Conservation (phyloP, 2,113 vertebrate genomes). For the Elephas maximus region DNA sequence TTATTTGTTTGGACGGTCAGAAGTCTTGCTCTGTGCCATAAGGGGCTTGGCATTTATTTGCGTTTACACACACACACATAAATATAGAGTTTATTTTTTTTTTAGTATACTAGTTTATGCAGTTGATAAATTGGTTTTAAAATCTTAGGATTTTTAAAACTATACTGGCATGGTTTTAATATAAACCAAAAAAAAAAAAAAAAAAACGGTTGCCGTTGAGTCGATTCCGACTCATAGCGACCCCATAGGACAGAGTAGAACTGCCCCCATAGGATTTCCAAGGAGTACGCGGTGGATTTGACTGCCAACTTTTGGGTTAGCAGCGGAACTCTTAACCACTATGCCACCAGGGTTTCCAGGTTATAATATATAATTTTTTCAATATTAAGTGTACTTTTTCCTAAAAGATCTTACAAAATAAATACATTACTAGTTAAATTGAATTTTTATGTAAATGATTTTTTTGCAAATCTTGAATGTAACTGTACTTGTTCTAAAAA, state of each 20-base stretch:
- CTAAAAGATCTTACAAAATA: neutral
- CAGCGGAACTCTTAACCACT: no score
- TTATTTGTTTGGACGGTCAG: constrained; percentile 25
- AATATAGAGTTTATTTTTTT: neutral
- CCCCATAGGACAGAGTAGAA: no score
- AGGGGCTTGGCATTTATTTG: neutral
- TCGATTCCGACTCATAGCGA: no score
- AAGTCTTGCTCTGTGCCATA: neutral
- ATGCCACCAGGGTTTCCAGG: no score
- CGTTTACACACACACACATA: neutral
- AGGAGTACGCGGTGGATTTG: no score
- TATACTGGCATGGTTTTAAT: neutral
- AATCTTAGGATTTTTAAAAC: neutral
- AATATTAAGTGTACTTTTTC: constrained; percentile 11
- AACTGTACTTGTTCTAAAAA: neutral
- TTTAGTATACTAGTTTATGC: neutral
- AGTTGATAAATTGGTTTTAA: neutral
- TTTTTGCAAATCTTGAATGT: constrained; percentile 1
- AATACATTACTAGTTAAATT: neutral
- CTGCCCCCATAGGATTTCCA: no score
- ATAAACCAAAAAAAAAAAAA: no score
- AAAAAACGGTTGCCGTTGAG: no score
- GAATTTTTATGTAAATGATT: constrained; percentile 15
- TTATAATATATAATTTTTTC: neutral
- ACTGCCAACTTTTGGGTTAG: no score